Percentiles rank a stretch among this genome's conserved stretches.
Evolutionary conservation across 1,140 invertebrate species (phyloP).

Genomic region (Procambarus virginalis): DNA sequence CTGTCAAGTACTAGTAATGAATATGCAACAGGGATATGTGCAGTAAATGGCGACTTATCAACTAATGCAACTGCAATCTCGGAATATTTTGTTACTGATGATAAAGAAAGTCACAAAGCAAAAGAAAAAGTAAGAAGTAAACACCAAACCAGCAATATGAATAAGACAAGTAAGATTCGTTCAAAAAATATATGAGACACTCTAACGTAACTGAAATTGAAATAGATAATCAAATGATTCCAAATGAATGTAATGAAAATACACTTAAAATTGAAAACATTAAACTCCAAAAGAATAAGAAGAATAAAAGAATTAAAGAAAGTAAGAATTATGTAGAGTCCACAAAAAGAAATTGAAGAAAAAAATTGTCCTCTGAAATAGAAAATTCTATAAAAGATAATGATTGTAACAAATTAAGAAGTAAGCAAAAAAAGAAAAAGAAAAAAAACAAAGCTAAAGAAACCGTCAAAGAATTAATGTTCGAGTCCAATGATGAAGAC

Average conservation of each 20-base stretch:
- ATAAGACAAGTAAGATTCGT: background rate
- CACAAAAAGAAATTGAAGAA: background rate
- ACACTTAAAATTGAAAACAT: background rate
- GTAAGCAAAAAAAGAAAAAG: background rate
- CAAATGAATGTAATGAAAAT: background rate
- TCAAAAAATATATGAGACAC: background rate
- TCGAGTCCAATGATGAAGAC: conserved; percentile 5
- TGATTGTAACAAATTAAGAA: background rate
- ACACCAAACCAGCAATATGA: background rate
- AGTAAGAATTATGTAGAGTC: background rate
- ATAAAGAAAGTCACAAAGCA: background rate
- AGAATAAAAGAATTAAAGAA: background rate
- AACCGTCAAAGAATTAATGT: background rate
- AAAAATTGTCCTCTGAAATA: background rate
- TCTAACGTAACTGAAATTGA: background rate
- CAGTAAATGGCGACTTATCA: background rate
- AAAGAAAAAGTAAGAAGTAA: background rate
- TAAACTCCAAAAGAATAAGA: background rate
- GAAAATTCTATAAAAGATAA: background rate
- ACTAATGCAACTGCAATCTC: background rate
- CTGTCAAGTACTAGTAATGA: background rate
- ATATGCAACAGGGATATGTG: background rate
- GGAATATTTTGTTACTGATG: background rate
- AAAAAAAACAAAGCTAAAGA: background rate
- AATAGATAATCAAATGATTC: background rate